phyloP scores from a whole-genome alignment of 2,797 vertebrate species.

The Poecilia wingei region DNA sequence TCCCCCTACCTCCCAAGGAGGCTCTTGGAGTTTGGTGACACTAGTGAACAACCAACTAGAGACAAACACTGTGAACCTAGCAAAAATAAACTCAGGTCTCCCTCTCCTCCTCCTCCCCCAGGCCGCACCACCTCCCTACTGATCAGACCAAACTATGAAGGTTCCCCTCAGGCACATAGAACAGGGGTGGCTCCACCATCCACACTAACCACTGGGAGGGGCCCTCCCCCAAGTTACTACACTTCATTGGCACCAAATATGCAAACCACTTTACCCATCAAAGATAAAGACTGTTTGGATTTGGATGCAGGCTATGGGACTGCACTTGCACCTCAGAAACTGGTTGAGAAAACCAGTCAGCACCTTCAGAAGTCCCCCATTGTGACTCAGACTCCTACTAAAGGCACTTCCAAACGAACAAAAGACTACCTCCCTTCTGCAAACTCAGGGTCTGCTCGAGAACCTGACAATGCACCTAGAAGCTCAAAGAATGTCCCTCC shows the following conservation, averaged over 20 bases:
- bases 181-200: slow-evolving; percentile 65
- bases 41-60: slow-evolving; percentile 82
- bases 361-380: slow-evolving; percentile 72
- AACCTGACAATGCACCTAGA: slow-evolving; percentile 73
- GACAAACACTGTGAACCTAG: slow-evolving; percentile 81
- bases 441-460: slow-evolving; percentile 74
- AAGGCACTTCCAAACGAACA: slow-evolving; percentile 81
- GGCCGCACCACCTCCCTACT: slow-evolving; percentile 88
- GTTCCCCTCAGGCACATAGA: slow-evolving; percentile 77
- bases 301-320: slow-evolving; percentile 77
- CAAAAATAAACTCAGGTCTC: slow-evolving; percentile 79
- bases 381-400: slow-evolving; percentile 73
- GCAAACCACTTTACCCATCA: slow-evolving; percentile 78
- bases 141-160: slow-evolving; percentile 83
- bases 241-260: slow-evolving; percentile 79
- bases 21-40: slow-evolving; percentile 70
- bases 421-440: slow-evolving; percentile 81
- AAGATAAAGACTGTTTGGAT: slow-evolving; percentile 77
- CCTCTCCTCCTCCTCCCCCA: slow-evolving; percentile 85
- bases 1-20: slow-evolving; percentile 76
- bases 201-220: slow-evolving; percentile 76
- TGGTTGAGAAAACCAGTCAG: slow-evolving; percentile 79
- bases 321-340: slow-evolving; percentile 79
- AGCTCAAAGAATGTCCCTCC: slow-evolving; percentile 78
- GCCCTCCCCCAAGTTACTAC: slow-evolving; percentile 79